Percentiles rank a stretch among this genome's conserved stretches.
These are phyloP conservation scores for Drosophila sucinea DNA, from an alignment of 1,140 invertebrate species.

Conservation along the genomic window DNA sequence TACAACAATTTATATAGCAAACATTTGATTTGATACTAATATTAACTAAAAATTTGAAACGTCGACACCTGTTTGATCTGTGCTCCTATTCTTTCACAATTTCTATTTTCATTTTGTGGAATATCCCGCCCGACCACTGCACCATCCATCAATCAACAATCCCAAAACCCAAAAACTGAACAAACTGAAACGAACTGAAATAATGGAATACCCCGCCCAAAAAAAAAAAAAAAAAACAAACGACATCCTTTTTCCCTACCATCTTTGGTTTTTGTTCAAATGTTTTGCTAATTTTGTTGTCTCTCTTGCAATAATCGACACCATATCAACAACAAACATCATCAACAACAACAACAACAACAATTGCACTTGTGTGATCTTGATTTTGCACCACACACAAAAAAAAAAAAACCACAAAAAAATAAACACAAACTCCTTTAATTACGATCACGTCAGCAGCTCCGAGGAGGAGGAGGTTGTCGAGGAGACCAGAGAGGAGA, in stretches of 20 bases:
- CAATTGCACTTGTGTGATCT: slow-evolving; percentile 39
- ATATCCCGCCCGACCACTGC: slow-evolving; percentile 7
- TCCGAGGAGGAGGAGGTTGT: slow-evolving; percentile 88
- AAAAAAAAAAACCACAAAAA: slow-evolving; percentile 42
- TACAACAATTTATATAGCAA: slow-evolving; percentile 13
- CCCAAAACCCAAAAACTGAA: slow-evolving; percentile 21
- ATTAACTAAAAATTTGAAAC: slow-evolving; percentile 40
- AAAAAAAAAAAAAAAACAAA: no score
- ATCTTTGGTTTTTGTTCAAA: slow-evolving; percentile 47
- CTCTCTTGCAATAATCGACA: slow-evolving; percentile 56
- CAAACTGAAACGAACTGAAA: not conserved
- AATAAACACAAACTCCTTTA: slow-evolving; percentile 48
- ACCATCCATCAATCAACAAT: slow-evolving; percentile 10
- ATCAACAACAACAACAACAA: slow-evolving; percentile 58
- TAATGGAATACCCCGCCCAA: not conserved
- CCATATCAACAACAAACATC: slow-evolving; percentile 41
- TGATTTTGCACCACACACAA: slow-evolving; percentile 39
- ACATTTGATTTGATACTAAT: slow-evolving; percentile 15
- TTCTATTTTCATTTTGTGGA: slow-evolving; percentile 46
- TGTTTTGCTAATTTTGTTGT: slow-evolving; percentile 77
- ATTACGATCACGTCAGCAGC: slow-evolving; percentile 77
- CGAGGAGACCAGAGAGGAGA: slow-evolving; percentile 86
- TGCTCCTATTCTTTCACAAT: slow-evolving; percentile 61
- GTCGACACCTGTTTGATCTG: slow-evolving; percentile 64
- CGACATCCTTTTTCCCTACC: slow-evolving; percentile 7